phyloP scores from a whole-genome alignment of 2,797 vertebrate species.

The Pantherophis alleghaniensis region DNA sequence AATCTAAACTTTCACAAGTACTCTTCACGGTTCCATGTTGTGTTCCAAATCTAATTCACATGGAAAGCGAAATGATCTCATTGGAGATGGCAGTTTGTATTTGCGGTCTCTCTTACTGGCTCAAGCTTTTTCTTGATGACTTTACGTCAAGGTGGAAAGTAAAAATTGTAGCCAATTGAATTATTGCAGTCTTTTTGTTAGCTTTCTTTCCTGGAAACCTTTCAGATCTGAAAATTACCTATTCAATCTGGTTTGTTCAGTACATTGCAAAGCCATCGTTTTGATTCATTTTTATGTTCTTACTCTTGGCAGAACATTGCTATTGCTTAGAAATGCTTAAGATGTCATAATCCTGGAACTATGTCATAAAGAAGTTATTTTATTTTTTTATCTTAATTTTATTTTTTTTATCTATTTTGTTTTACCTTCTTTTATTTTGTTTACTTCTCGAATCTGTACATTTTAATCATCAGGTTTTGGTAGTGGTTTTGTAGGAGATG shows the following conservation, averaged over 20 bases:
- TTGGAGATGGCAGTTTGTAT: neutral
- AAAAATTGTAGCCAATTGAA: neutral
- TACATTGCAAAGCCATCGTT: neutral
- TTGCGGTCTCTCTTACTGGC: neutral
- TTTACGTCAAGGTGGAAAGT: neutral
- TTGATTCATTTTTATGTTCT: neutral
- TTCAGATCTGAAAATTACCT: neutral
- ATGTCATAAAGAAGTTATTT: neutral
- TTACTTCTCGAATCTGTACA: neutral
- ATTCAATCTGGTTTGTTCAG: neutral
- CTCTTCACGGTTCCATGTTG: neutral
- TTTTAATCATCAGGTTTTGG: neutral
- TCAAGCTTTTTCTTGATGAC: neutral
- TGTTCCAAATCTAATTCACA: neutral
- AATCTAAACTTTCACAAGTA: neutral
- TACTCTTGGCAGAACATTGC: neutral
- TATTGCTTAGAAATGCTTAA: neutral
- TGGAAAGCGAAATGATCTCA: neutral
- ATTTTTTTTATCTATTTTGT: neutral
- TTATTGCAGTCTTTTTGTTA: neutral
- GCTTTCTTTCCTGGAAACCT: neutral
- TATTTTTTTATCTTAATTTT: neutral
- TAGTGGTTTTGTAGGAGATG: neutral
- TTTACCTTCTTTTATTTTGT: neutral
- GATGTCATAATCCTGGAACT: neutral